Conservation (phyloP, 2,113 vertebrate genomes). For the Meles meles region DNA sequence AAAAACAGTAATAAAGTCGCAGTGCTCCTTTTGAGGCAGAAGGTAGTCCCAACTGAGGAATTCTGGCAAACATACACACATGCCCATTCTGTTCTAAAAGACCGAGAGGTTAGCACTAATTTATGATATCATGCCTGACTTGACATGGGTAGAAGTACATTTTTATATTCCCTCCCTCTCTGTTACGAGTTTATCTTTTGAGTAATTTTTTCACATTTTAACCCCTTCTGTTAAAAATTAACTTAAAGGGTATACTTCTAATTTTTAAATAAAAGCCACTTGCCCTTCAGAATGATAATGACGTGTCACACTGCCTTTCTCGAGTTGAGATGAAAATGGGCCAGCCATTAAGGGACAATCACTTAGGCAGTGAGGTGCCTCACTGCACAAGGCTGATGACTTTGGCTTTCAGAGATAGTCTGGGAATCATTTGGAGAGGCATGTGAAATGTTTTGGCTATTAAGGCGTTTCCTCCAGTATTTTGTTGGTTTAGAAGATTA, state of each 20-base stretch:
- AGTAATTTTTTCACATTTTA: not conserved
- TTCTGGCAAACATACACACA: not conserved
- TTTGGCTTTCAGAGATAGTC: not conserved
- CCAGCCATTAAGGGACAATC: not conserved
- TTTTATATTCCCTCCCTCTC: not conserved
- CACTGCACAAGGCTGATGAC: not conserved
- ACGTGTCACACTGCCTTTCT: not conserved
- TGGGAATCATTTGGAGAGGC: not conserved
- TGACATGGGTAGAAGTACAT: not conserved
- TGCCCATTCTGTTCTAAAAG: not conserved
- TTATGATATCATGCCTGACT: not conserved
- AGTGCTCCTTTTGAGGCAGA: not conserved
- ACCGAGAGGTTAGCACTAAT: not conserved
- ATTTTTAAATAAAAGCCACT: not conserved
- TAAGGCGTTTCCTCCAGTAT: not conserved
- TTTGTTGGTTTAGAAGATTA: not conserved
- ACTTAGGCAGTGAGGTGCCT: not conserved
- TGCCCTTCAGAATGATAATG: not conserved
- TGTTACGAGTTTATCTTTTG: not conserved
- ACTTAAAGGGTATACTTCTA: not conserved
- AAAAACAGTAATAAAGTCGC: conserved; percentile 19
- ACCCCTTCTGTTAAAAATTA: not conserved
- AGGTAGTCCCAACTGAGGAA: not conserved
- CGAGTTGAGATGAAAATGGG: not conserved
- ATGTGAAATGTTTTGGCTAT: not conserved